These are phyloP conservation scores for Tapera naevia DNA, from an alignment of 2,797 vertebrate genomes.

Conservation along the genomic window DNA sequence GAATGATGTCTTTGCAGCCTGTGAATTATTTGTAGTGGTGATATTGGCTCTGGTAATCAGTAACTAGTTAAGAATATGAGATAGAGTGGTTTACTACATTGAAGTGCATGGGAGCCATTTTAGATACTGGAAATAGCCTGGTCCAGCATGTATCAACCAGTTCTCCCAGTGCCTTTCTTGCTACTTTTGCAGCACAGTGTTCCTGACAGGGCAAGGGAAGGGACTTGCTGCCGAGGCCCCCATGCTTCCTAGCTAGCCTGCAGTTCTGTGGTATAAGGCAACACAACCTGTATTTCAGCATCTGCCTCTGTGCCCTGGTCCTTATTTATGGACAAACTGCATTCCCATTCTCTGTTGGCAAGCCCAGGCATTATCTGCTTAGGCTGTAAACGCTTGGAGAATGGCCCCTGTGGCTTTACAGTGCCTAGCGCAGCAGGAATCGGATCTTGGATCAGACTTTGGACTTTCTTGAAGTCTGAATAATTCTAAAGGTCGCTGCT, in stretches of 20 bases:
- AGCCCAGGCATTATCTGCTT: background rate
- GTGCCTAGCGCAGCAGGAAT: background rate
- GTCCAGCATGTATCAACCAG: rapidly evolving
- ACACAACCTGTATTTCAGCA: background rate
- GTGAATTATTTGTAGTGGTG: background rate
- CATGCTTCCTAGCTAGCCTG: background rate
- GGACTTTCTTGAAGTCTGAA: background rate
- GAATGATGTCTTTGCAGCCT: background rate
- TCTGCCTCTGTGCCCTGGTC: background rate
- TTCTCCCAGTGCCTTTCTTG: background rate
- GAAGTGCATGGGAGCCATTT: background rate
- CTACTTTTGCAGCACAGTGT: rapidly evolving
- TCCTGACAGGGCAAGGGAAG: background rate
- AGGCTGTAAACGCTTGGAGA: background rate
- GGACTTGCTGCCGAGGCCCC: background rate
- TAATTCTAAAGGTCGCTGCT: background rate
- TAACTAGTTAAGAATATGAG: background rate
- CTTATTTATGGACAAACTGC: background rate
- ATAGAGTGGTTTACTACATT: background rate
- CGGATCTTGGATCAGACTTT: background rate
- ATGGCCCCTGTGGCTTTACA: background rate
- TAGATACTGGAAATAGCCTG: rapidly evolving
- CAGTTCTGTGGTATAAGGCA: background rate
- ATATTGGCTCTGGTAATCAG: background rate
- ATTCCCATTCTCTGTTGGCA: background rate